These are phyloP conservation scores for Drosophila koepferae DNA, from an alignment of 2,888 invertebrate genomes.

Conservation along the genomic window DNA sequence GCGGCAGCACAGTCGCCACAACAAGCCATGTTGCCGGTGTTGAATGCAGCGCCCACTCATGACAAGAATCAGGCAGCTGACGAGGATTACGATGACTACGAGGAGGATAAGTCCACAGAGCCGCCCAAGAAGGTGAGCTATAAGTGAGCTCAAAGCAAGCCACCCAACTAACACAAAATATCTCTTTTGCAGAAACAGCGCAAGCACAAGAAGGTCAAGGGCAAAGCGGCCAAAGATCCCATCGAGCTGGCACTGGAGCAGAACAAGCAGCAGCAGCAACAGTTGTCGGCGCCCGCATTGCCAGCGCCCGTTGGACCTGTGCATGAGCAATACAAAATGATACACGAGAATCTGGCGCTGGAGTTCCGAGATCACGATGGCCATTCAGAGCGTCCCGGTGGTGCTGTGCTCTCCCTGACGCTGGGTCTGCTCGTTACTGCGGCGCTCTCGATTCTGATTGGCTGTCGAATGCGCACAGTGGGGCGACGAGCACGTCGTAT, in stretches of 20 bases:
- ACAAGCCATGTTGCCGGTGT: constrained; percentile 59
- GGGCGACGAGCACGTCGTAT: constrained; percentile 89
- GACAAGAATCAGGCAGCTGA: constrained; percentile 53
- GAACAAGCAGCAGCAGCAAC: constrained; percentile 45
- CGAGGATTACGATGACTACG: constrained; percentile 80
- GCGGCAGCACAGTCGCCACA: constrained; percentile 35
- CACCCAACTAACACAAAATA: background rate
- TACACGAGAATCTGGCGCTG: constrained; percentile 84
- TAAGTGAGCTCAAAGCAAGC: fast-evolving
- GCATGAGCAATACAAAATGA: constrained; percentile 84
- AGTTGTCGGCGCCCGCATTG: constrained; percentile 39
- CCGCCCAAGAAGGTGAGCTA: constrained; percentile 79
- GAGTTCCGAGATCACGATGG: constrained; percentile 87
- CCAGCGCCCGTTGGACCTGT: constrained; percentile 75
- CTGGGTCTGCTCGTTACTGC: constrained; percentile 93
- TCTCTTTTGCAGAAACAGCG: constrained; percentile 53
- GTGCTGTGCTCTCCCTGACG: constrained; percentile 92
- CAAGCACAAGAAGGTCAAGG: constrained; percentile 81
- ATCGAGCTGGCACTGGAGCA: constrained; percentile 72
- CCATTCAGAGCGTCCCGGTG: constrained; percentile 90
- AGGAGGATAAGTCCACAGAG: constrained; percentile 82
- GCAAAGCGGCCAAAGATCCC: constrained; percentile 66
- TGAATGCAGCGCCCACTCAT: constrained; percentile 48
- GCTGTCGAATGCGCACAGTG: constrained; percentile 93
- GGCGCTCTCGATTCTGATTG: constrained; percentile 92